Percentiles rank a stretch among this genome's conserved stretches.
Evolutionary conservation across 1,140 invertebrate species (phyloP).

Genomic region (Saxidomus purpurata): DNA sequence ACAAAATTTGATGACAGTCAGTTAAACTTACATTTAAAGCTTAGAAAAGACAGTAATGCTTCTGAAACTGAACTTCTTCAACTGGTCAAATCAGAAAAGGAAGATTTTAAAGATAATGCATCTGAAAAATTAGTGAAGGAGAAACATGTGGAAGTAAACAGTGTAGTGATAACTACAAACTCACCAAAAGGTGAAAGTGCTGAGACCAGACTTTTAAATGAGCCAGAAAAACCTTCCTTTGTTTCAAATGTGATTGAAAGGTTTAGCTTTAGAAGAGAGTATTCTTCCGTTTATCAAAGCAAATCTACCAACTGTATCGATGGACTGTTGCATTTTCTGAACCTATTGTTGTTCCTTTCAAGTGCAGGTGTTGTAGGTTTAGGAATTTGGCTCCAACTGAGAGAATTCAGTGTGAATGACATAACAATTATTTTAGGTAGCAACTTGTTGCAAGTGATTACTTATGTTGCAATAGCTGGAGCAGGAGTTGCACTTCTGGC

Average conservation of each 20-base stretch:
- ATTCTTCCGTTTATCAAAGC: conserved; percentile 34
- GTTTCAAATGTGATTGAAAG: conserved; percentile 12
- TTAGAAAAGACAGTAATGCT: conserved; percentile 31
- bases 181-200: not conserved
- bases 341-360: conserved; percentile 52
- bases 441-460: conserved; percentile 52
- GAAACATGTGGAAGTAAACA: conserved; percentile 38
- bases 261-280: conserved; percentile 17
- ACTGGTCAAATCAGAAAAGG: not conserved
- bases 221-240: not conserved
- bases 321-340: conserved; percentile 52
- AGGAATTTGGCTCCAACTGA: conserved; percentile 52
- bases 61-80: conserved; percentile 60
- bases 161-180: conserved; percentile 10
- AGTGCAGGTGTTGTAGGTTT: conserved; percentile 41
- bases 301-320: conserved; percentile 60
- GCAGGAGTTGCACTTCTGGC: conserved; percentile 42
- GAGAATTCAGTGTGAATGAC: conserved; percentile 52
- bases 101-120: not conserved
- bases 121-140: not conserved
- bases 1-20: not conserved
- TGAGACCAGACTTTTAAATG: conserved; percentile 22
- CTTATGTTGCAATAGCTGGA: conserved; percentile 50
- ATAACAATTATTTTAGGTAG: conserved; percentile 52
- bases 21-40: not conserved